These are phyloP conservation scores for Saguinus oedipus DNA, from an alignment of 2,797 vertebrate species.

Conservation along the genomic window DNA sequence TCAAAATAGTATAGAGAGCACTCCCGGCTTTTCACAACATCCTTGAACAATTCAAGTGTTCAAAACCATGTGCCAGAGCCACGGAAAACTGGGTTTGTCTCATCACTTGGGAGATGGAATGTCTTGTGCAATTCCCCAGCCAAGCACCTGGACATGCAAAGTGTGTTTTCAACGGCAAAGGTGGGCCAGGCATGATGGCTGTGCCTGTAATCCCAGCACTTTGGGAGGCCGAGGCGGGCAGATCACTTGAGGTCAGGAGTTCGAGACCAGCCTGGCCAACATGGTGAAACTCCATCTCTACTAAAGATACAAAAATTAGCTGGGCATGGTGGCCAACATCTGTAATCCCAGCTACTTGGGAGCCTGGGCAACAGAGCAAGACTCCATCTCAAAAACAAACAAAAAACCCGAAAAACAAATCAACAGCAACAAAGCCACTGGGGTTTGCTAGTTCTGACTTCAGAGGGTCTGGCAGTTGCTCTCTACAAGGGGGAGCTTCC, in stretches of 20 bases:
- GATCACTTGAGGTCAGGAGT: background rate
- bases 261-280: background rate
- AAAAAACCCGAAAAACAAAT: background rate
- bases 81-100: background rate
- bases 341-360: background rate
- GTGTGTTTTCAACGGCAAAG: background rate
- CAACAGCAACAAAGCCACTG: background rate
- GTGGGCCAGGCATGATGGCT: background rate
- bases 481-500: background rate
- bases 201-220: background rate
- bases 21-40: background rate
- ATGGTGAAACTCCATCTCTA: background rate
- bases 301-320: background rate
- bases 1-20: background rate
- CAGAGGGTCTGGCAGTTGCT: background rate
- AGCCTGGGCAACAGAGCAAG: background rate
- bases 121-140: background rate
- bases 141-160: background rate
- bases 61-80: background rate
- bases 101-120: fast-evolving
- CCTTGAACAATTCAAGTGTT: background rate
- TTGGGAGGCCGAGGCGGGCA: background rate
- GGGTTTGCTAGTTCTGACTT: background rate
- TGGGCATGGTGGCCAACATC: background rate
- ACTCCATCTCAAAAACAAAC: background rate